phyloP scores from a whole-genome alignment of 2,113 vertebrate species.

The Microcebus jonahi region DNA sequence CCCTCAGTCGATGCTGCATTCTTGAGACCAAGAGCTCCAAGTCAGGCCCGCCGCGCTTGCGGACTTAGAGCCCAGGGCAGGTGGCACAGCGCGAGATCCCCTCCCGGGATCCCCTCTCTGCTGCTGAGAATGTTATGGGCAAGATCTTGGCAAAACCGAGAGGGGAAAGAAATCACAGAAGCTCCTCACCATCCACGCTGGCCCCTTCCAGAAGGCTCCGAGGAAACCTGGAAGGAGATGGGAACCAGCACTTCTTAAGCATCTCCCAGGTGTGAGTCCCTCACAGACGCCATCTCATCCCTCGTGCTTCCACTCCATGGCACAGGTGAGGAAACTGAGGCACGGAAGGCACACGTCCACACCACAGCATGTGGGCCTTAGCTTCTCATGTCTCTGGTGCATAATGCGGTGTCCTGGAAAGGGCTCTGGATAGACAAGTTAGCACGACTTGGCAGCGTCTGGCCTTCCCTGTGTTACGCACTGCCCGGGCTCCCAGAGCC shows the following conservation, averaged over 20 bases:
- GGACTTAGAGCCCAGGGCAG: not conserved
- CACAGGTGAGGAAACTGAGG: not conserved
- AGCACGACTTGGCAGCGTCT: accelerated
- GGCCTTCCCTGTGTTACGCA: accelerated
- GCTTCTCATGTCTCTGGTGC: not conserved
- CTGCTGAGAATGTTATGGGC: not conserved
- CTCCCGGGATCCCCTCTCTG: not conserved
- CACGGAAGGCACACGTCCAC: not conserved
- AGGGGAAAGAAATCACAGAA: not conserved
- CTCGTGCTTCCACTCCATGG: not conserved
- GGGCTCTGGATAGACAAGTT: not conserved
- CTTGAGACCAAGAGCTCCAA: not conserved
- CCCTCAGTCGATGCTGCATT: not conserved
- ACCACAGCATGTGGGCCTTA: not conserved
- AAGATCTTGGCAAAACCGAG: not conserved
- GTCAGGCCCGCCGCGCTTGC: not conserved
- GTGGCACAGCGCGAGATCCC: not conserved
- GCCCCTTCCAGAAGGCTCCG: not conserved
- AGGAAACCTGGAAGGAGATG: not conserved
- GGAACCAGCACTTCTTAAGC: not conserved
- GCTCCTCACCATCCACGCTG: not conserved
- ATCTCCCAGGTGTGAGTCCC: not conserved
- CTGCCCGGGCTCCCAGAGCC: not conserved
- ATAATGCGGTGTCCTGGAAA: not conserved
- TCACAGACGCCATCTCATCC: not conserved